Base-by-base conservation (phyloP, 2,888 invertebrate genomes). In the Hartigia nigra region DNA sequence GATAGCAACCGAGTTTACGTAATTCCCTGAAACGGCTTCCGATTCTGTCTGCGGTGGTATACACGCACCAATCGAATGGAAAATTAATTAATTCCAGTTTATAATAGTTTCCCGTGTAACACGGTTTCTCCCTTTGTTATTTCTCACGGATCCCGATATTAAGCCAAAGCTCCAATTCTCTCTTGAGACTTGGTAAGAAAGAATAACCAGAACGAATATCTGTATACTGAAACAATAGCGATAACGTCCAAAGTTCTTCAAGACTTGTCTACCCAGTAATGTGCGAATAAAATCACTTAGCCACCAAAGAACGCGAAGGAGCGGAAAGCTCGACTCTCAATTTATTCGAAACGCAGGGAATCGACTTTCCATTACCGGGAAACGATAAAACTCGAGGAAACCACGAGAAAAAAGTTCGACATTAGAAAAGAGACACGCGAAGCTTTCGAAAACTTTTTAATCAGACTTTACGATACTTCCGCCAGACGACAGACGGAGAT, bases 61-160 rank as follows among this genome's bases (percentile, higher is more conserved):
- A 23, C 31, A 12, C 31, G 72, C 72, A 72, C 32, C 72, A 34
- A 72, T 72, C 72, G 72, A 72, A 72, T 34, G 32, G 72, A 72
- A 72, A 72, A 72, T 72, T 72, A 72, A 72, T 72, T 72, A 72
- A 72, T 72, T 72, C 72, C 72, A 31, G 31, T 72, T 72, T 72
- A 72, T 34, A 72, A 23, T 23, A 34, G 72, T 31, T 23, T 55
- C 55, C 31, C 31, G 31, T 34, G 14, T 72, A 72, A 31, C 72
- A 14, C 32, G 31, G 72, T 34, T 55, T 55, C 55, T 55, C 55
- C 55, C 55, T 55, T 23, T 14, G 39, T 39, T 39, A 39, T 23
- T 5, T 39, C 39, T 39, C 39, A 14, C 14, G 39, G 39, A 39
- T 39, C 39, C 39, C 39, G 14, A 23, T 39, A 39, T 39, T 39